These are phyloP conservation scores for Zaprionus taronus DNA, from an alignment of 1,140 invertebrate genomes.

Conservation along the genomic window DNA sequence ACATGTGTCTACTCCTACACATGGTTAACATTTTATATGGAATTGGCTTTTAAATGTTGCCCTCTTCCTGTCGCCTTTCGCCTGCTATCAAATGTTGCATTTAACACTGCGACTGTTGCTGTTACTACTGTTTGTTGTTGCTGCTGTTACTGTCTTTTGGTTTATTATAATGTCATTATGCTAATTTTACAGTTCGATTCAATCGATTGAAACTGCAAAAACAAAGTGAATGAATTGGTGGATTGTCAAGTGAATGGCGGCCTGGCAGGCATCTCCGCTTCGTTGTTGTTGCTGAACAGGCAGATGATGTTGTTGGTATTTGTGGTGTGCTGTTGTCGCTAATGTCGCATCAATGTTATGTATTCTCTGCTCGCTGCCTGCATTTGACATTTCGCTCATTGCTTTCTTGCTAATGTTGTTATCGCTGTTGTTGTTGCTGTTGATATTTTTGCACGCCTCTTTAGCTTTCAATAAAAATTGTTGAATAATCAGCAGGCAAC, in stretches of 20 bases:
- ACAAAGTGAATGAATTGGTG: conserved; percentile 40
- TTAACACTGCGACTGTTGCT: conserved; percentile 39
- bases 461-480: conserved; percentile 80
- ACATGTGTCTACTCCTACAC: conserved; percentile 13
- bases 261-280: conserved; percentile 21
- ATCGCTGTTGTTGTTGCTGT: conserved; percentile 37
- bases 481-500: conserved; percentile 71
- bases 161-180: conserved; percentile 82
- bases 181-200: conserved; percentile 72
- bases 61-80: conserved; percentile 20
- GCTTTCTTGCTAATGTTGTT: conserved; percentile 67
- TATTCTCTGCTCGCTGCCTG: conserved; percentile 54
- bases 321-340: conserved; percentile 63
- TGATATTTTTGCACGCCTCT: conserved; percentile 66
- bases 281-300: conserved; percentile 15
- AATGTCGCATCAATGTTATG: conserved; percentile 78
- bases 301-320: conserved; percentile 29
- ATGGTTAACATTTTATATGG: background rate
- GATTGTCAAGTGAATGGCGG: conserved; percentile 63
- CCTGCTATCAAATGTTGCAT: conserved; percentile 35
- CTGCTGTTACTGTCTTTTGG: conserved; percentile 50
- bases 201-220: conserved; percentile 44
- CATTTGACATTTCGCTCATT: conserved; percentile 81
- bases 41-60: conserved; percentile 23
- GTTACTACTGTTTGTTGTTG: conserved; percentile 36